Conservation (phyloP, 1,140 invertebrate genomes). For the Paralvinella palmiformis region DNA sequence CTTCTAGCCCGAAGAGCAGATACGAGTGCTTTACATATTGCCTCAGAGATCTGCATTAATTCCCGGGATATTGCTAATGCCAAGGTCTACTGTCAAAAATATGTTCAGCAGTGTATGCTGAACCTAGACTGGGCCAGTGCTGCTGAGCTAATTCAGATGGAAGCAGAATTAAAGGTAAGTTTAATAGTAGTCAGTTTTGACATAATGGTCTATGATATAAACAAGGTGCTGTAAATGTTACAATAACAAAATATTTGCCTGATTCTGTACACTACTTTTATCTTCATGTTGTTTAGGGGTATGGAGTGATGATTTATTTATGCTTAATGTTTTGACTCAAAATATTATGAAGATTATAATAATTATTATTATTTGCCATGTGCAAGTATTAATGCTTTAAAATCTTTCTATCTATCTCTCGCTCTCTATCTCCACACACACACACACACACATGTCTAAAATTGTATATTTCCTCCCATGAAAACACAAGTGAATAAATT, state of each 20-base stretch:
- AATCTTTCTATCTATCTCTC: no score
- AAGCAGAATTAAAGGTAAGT: not conserved
- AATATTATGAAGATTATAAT: no score
- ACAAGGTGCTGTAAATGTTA: not conserved
- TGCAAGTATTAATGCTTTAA: no score
- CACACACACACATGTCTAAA: no score
- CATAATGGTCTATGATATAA: not conserved
- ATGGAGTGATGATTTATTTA: not conserved
- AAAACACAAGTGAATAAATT: no score
- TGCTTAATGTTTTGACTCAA: no score
- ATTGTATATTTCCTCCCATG: no score
- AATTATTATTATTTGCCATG: no score
- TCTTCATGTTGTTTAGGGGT: not conserved
- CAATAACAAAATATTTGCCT: not conserved
- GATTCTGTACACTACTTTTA: not conserved
- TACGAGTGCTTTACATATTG: not conserved
- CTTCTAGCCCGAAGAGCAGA: not conserved
- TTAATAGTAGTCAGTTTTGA: not conserved
- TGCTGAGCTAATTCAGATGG: not conserved
- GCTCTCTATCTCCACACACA: no score
- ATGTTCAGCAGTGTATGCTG: conserved; percentile 6
- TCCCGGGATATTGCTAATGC: not conserved
- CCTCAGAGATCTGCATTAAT: not conserved
- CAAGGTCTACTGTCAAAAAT: not conserved
- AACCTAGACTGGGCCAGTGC: not conserved